Evolutionary conservation across 2,113 vertebrate genomes (phyloP), one percentile per base, ranked within the genome.

Genomic region (Scartelaos histophorus): DNA sequence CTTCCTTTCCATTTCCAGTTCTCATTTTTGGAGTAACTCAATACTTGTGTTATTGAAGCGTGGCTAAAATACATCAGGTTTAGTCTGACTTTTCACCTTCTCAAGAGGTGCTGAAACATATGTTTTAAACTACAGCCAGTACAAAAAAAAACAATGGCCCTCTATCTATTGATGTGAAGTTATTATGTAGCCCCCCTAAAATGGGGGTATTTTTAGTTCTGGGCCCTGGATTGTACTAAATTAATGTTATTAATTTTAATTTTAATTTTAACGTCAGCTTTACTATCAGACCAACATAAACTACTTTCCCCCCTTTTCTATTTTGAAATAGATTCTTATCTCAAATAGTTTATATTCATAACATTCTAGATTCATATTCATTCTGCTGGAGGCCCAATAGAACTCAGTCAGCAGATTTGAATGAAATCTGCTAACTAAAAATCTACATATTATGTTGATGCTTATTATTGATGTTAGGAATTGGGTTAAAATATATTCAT

Each of bases 1-100:
- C 81, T 93, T 92, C 82, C 86, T 35, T 82, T 83, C 87, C 82
- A 76, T 89, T 85, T 81, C 79, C 82, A 86, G 70, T 0, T 17
- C 79, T 82, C 76, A 70, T 90, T 91, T 84, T 79, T 75, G 87
- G 78, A 80, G 87, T 76, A 87, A 90, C 79, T 78, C 67, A 84
- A 90, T 86, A 84, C 77, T 78, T 82, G 76, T 82, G 85, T 86
- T 87, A 85, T 81, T 88, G 80, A 85, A 76, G 71, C 85, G 77
- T 79, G 79, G 89, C 78, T 90, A 87, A 89, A 87, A 91, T 75
- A 70, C 62, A 90, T 89, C 61, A 38, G 34, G 25, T 62, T 62
- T 62, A 62, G 60, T 19, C 29, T 7, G 29, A 17, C 60, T 62
- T 62, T 62, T 34, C 34, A 34, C 60, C 61, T 19, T 64, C 34